phyloP scores from a whole-genome alignment of 2,113 vertebrate genomes.

The Orientallactaga bullata region DNA sequence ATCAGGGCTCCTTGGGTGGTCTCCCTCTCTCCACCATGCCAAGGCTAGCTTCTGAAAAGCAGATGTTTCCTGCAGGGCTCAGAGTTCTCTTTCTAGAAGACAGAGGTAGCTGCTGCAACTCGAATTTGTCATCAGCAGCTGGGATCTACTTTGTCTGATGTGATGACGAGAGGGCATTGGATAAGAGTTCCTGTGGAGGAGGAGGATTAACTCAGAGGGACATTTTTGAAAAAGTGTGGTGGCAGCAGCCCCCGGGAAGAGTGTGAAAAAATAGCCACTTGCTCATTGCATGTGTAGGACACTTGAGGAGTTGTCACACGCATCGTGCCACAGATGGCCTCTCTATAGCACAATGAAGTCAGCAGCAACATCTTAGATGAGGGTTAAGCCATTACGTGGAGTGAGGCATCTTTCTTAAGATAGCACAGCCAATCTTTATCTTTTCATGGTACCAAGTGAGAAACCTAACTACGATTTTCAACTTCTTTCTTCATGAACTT shows the following conservation, averaged over 20 bases:
- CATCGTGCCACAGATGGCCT: background rate
- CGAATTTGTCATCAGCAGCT: conserved; percentile 42
- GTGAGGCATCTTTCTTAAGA: background rate
- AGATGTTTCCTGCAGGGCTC: background rate
- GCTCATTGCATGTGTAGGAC: background rate
- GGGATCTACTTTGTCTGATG: conserved; percentile 42
- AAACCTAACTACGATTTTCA: background rate
- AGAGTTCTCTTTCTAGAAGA: conserved; percentile 22
- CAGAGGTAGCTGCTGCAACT: background rate
- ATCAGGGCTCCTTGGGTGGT: background rate
- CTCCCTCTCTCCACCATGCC: background rate
- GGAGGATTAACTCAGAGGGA: conserved; percentile 28
- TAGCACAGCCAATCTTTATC: background rate
- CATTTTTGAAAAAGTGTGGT: background rate
- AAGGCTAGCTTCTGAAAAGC: conserved; percentile 17
- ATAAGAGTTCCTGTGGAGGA: conserved; percentile 46
- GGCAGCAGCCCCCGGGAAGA: conserved; percentile 30
- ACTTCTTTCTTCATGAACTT: background rate
- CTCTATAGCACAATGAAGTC: background rate
- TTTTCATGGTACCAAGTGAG: background rate
- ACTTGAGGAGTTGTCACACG: background rate
- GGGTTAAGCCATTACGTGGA: background rate
- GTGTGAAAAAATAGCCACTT: conserved; percentile 42
- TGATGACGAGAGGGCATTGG: conserved; percentile 41
- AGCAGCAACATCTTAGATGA: background rate